These are phyloP conservation scores for Phalacrocorax brasilianus DNA, from an alignment of 2,113 vertebrate species.

Conservation along the genomic window DNA sequence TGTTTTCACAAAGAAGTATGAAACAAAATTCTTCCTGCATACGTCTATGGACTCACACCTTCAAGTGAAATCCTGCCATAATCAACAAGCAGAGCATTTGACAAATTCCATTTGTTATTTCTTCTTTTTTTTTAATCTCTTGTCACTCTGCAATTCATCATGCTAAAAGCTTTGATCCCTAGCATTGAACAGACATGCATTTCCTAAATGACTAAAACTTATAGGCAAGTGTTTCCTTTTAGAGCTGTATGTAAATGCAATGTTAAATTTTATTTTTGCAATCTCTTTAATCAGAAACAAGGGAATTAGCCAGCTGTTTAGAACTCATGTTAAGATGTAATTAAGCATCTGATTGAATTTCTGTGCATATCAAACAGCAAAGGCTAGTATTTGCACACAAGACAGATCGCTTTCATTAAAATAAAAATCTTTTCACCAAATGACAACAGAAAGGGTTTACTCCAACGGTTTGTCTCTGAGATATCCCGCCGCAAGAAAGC, in stretches of 20 bases:
- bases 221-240: constrained; percentile 68
- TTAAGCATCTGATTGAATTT: constrained; percentile 98
- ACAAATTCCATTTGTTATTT: constrained; percentile 24
- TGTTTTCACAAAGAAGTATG: neutral
- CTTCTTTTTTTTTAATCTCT: neutral
- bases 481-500: constrained; percentile 64
- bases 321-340: constrained; percentile 92
- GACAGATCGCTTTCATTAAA: constrained; percentile 73
- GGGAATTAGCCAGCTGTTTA: constrained; percentile 97
- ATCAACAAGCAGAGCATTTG: constrained; percentile 11
- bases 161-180: constrained; percentile 45
- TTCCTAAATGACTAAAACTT: constrained; percentile 66
- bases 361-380: constrained; percentile 82
- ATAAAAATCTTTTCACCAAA: constrained; percentile 59
- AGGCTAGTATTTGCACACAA: constrained; percentile 75
- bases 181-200: constrained; percentile 10
- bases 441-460: constrained; percentile 62
- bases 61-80: neutral
- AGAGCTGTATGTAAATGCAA: constrained; percentile 80
- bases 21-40: neutral
- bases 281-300: constrained; percentile 95
- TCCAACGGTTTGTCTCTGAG: constrained; percentile 56
- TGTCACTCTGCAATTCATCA: constrained; percentile 13
- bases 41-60: neutral
- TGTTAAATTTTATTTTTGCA: constrained; percentile 94